A percentile compares a stretch with the other conserved stretches of the same genome.
phyloP scores from a whole-genome alignment of 2,888 invertebrate species.

The Matsumyia berberina region DNA sequence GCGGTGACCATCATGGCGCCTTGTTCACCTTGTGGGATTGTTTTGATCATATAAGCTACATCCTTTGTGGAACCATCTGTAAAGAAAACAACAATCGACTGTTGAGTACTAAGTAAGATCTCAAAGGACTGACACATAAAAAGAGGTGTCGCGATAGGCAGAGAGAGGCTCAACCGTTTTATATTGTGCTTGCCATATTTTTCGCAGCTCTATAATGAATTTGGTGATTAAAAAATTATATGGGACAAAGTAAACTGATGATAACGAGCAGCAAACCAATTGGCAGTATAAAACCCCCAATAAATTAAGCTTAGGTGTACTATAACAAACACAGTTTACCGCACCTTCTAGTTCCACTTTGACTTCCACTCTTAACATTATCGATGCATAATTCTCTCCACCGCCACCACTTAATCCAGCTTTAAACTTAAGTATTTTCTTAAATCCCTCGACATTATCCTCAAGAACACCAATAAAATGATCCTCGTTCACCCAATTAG shows the following conservation, averaged over 20 bases:
- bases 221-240: neutral
- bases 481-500: slow-evolving; percentile 64
- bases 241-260: neutral
- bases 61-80: slow-evolving; percentile 77
- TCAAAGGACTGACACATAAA: too few relatives aligned
- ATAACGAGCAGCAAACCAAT: too few relatives aligned
- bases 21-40: slow-evolving; percentile 77
- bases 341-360: slow-evolving; percentile 78
- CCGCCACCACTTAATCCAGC: slow-evolving; percentile 76
- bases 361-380: slow-evolving; percentile 78
- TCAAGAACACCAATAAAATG: slow-evolving; percentile 78
- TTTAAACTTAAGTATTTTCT: slow-evolving; percentile 77
- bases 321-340: slow-evolving; percentile 1
- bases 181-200: too few relatives aligned
- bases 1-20: slow-evolving; percentile 60
- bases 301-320: slow-evolving; percentile 13
- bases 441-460: slow-evolving; percentile 77
- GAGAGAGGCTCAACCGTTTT: too few relatives aligned
- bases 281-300: slow-evolving; percentile 55
- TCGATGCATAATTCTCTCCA: slow-evolving; percentile 81
- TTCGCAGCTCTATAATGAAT: too few relatives aligned
- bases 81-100: too few relatives aligned
- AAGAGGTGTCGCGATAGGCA: too few relatives aligned
- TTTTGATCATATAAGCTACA: slow-evolving; percentile 80
- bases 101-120: too few relatives aligned